A percentile compares a stretch with the other conserved stretches of the same genome.
Evolutionary conservation across 2,113 vertebrate genomes (phyloP).

Genomic region (Asarcornis scutulata): DNA sequence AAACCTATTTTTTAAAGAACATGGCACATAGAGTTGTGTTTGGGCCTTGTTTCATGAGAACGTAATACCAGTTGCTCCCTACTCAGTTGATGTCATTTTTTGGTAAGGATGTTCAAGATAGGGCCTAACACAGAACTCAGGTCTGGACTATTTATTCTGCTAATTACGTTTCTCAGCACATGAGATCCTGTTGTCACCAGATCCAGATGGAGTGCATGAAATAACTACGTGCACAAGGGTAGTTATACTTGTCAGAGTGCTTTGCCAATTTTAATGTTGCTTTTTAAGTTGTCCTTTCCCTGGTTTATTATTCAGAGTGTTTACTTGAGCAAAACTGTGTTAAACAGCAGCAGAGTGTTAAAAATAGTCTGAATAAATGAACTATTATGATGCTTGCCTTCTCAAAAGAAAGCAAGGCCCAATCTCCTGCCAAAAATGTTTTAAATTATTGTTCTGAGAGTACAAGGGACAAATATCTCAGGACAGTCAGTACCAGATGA

Average conservation of each 20-base stretch:
- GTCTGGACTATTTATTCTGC: not conserved
- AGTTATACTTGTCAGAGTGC: not conserved
- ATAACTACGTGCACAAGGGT: not conserved
- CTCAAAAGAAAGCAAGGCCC: not conserved
- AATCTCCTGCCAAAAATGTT: not conserved
- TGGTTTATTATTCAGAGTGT: not conserved
- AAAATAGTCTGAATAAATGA: not conserved
- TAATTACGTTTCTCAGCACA: not conserved
- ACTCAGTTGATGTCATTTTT: not conserved
- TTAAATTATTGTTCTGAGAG: not conserved
- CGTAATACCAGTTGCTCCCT: not conserved
- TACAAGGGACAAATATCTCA: not conserved
- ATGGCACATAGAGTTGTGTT: not conserved
- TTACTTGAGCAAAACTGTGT: not conserved
- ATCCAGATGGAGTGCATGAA: accelerated
- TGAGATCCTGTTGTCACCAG: not conserved
- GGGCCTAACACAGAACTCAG: not conserved
- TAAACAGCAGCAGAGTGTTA: not conserved
- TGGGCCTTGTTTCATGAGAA: not conserved
- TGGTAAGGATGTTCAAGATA: not conserved
- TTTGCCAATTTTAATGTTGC: not conserved
- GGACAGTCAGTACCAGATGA: not conserved
- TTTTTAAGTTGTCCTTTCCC: not conserved
- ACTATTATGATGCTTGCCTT: accelerated
- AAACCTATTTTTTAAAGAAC: constrained; percentile 1